A percentile compares a stretch with the other conserved stretches of the same genome.
Evolutionary conservation across 1,140 invertebrate genomes (phyloP).

Genomic region (Adelges cooleyi): DNA sequence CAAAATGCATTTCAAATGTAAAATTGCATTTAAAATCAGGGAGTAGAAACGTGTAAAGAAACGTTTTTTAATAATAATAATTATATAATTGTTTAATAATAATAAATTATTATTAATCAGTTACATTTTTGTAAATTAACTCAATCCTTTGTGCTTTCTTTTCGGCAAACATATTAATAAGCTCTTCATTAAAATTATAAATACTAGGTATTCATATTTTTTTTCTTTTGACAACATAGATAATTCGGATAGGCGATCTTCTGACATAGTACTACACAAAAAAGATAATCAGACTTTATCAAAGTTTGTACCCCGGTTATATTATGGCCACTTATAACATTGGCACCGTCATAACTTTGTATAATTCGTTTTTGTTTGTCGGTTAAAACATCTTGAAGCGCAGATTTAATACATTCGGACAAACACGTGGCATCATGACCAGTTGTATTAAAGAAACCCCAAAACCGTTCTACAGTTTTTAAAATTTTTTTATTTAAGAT

Average conservation of each 20-base stretch:
- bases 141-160: neutral
- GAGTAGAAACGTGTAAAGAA: no score
- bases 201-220: neutral
- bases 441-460: no score
- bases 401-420: slow-evolving; percentile 35
- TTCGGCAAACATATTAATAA: neutral
- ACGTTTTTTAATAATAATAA: no score
- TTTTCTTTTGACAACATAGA: neutral
- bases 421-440: slow-evolving; percentile 36
- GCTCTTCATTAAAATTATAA: neutral
- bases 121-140: neutral
- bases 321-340: slow-evolving; percentile 14
- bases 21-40: no score
- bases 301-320: neutral
- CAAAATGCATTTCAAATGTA: no score
- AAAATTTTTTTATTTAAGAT: no score
- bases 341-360: slow-evolving; percentile 21
- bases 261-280: neutral
- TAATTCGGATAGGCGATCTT: neutral
- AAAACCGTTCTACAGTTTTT: no score
- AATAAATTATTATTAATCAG: neutral
- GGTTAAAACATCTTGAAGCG: slow-evolving; percentile 32
- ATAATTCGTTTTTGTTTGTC: slow-evolving; percentile 30
- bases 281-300: neutral
- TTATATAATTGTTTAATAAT: no score